Base-by-base conservation (phyloP, 2,888 invertebrate species). In the Endotricha flammealis region DNA sequence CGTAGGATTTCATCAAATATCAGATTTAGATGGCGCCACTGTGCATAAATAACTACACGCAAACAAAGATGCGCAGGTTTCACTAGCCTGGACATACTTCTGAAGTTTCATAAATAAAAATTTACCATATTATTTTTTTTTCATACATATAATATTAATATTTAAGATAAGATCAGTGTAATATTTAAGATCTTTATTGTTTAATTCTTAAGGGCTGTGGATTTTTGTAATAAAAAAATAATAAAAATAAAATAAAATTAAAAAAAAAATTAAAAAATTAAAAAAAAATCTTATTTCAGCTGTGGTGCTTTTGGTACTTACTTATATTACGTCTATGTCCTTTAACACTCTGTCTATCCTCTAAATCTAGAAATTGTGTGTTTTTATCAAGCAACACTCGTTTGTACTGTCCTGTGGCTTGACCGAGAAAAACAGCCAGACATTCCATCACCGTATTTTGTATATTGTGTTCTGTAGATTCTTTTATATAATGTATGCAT, bases 371-470 rank as follows among this genome's bases (percentile, higher is more conserved):
- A 0, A 40, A 34, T 10, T 44, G 55, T 0, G 82, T 76, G 12
- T 67, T 71, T n/a, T 71, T 50, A 73, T 88, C 89, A 12, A 90
- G 54, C 9, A 94, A 63, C 1, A 88, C 76, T 1, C 70, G 63
- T 34, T 88, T 76, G 17, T 92, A 80, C 0, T 54, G 53, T 0
- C 70, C 70, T 0, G 81, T 78, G 1, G 87, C 80, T 2, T 88
- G 48, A 67, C 88, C 57, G 4, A 94, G 62, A 2, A 94, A 60
- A 31, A 90, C 89, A 12, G 90, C 89, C 14, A 95, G 80, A 57
- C 90, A 88, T 73, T 98, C 98, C 64, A 98, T 87, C 10, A 96
- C 91, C 1, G 95, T 92, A 63, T 96, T 96, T 52, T 95, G 91
- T 39, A 96, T 90, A 71, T 96, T 96, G 73, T 97, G 97, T 73